Evolutionary conservation across 2,888 invertebrate species (phyloP).

Genomic region (Creontiades dilutus): DNA sequence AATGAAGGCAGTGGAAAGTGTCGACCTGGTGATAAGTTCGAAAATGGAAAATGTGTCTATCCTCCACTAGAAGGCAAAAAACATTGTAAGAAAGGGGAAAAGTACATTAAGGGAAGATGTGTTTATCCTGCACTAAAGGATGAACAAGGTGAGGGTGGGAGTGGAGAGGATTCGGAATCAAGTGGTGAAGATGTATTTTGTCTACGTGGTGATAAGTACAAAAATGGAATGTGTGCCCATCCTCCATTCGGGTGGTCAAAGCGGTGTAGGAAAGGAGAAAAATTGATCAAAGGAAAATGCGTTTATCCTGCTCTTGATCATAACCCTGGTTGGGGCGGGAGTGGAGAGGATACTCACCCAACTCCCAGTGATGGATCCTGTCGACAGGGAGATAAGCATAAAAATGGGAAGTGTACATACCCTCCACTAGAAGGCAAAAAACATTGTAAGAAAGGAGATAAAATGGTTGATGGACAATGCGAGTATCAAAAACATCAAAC

Average conservation of each 20-base stretch:
- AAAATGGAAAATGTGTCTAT: no score
- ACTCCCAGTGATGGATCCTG: background rate
- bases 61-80: no score
- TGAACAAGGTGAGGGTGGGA: background rate
- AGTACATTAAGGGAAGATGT: no score
- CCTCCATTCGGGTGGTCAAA: background rate
- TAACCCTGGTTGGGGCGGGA: background rate
- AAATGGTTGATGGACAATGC: background rate
- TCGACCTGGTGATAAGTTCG: no score
- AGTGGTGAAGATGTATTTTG: background rate
- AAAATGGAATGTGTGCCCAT: background rate
- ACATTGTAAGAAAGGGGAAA: no score
- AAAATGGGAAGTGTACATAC: background rate
- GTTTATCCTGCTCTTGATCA: background rate
- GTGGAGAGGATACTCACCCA: background rate
- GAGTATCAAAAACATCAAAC: background rate
- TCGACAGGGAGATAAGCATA: background rate
- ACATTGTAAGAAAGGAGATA: background rate
- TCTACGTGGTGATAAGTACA: background rate
- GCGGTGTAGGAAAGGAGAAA: background rate
- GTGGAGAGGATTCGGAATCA: background rate
- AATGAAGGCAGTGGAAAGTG: no score
- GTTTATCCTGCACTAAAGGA: background rate
- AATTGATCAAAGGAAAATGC: background rate
- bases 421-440: background rate